Percentiles rank a stretch among this genome's conserved stretches.
Evolutionary conservation across 2,797 vertebrate genomes (phyloP).

Genomic region (Capromys pilorides): DNA sequence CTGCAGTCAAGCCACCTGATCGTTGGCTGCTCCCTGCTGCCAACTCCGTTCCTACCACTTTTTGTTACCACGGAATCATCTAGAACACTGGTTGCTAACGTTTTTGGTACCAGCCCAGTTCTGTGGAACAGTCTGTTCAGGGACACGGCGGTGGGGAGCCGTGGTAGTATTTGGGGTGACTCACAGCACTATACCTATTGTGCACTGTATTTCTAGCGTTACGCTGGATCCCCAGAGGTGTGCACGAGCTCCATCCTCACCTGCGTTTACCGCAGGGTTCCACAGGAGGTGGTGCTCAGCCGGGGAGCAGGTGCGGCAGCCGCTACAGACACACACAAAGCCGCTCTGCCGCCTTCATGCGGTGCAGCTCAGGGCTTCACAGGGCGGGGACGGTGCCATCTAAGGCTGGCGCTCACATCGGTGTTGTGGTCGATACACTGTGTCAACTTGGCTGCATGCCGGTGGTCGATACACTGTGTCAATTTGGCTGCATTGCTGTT

Average conservation of each 20-base stretch:
- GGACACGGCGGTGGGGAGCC: background rate
- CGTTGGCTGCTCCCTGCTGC: background rate
- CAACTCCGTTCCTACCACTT: background rate
- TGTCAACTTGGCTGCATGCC: too few relatives aligned
- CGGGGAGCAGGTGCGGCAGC: background rate
- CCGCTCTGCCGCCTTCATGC: too few relatives aligned
- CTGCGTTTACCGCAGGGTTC: background rate
- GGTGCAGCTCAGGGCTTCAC: background rate
- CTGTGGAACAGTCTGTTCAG: background rate
- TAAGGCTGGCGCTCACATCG: background rate
- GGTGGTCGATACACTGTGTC: too few relatives aligned
- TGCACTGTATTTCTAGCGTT: background rate
- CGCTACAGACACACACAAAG: too few relatives aligned
- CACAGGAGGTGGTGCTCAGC: background rate
- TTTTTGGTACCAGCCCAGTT: background rate
- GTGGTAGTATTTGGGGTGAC: background rate
- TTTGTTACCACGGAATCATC: background rate
- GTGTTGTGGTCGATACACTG: too few relatives aligned
- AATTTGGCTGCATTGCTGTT: too few relatives aligned
- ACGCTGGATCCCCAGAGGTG: background rate
- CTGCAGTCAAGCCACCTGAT: background rate
- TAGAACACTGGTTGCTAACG: background rate
- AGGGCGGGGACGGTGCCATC: background rate
- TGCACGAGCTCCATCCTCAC: background rate
- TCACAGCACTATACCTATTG: background rate